Base-by-base conservation (phyloP, 2,113 vertebrate genomes). In the Crotalus helleri region DNA sequence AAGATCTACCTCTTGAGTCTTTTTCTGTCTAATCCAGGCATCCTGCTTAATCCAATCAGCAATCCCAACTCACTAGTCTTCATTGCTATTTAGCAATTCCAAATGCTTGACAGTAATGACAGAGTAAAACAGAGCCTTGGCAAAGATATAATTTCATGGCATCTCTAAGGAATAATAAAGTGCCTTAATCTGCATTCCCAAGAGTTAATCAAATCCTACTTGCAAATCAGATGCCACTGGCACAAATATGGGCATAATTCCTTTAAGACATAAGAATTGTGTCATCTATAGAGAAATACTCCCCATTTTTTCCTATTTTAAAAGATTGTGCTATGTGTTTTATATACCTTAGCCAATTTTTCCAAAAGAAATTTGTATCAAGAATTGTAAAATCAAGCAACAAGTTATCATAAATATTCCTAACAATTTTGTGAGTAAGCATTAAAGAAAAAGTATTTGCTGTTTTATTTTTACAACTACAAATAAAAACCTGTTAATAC, bases 1-100 rank as follows among this genome's bases (percentile, higher is more conserved):
- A 0, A 95, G 87, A 74, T 86, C 85, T 90, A 94, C 0, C 94
- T 29, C 94, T 24, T 46, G 2, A 81, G 64, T 59, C 93, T 92
- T 74, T 39, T 69, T 44, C 33, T 81, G 33, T 81, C 33, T 39
- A 81, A 39, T 39, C 15, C 92, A 89, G 49, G 92, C 58, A 4
- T 53, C 6, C 19, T 13, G 39, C 90, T 94, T 91, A 94, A 91
- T 91, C 55, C 61, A 29, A 88, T 54, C n/a, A 89, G 10, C 5
- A 69, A 29, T 29, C 90, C 93, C 91, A 69, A 94, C 95, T 92
- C 91, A 61, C 94, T 95, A 90, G 29, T 64, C 93, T 93, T 93
- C 91, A 92, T 2, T 12, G 26, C 1, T 24, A 90, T 92, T 94
- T 1, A 1, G 6, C 69, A 93, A 93, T 86, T 57, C 59, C 87